A percentile compares a stretch with the other conserved stretches of the same genome.
These are phyloP conservation scores for Diarsia rubi DNA, from an alignment of 2,888 invertebrate genomes.

Conservation along the genomic window DNA sequence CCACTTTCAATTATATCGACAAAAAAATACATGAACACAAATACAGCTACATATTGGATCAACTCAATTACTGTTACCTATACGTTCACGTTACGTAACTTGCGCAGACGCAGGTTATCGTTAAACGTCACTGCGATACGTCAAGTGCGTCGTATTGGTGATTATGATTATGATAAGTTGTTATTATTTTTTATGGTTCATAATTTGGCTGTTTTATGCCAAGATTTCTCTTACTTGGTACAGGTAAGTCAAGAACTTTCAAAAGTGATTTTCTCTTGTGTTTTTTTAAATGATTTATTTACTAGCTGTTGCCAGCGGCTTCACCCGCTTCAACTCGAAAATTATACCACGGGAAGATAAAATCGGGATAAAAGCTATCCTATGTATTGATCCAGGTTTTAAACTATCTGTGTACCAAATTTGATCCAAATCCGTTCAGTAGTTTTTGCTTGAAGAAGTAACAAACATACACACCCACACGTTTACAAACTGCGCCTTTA, in stretches of 20 bases:
- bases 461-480: too few species aligned
- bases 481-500: too few species aligned
- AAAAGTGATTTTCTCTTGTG: too few species aligned
- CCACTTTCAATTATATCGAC: constrained; percentile 42
- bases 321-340: too few species aligned
- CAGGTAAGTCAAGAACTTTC: background rate
- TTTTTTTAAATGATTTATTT: too few species aligned
- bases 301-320: too few species aligned
- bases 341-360: too few species aligned
- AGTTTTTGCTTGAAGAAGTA: too few species aligned
- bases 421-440: too few species aligned
- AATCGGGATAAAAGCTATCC: too few species aligned
- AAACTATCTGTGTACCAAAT: too few species aligned
- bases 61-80: constrained; percentile 40
- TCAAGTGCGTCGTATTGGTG: constrained; percentile 14
- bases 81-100: constrained; percentile 40
- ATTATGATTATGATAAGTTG: constrained; percentile 10
- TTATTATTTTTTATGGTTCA: background rate
- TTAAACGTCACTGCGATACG: constrained; percentile 45
- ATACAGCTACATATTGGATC: constrained; percentile 35
- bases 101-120: constrained; percentile 22
- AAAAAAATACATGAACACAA: constrained; percentile 35
- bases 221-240: background rate
- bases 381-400: too few species aligned
- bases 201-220: background rate